phyloP scores from a whole-genome alignment of 2,888 invertebrate genomes.

The Scotopteryx bipunctaria region DNA sequence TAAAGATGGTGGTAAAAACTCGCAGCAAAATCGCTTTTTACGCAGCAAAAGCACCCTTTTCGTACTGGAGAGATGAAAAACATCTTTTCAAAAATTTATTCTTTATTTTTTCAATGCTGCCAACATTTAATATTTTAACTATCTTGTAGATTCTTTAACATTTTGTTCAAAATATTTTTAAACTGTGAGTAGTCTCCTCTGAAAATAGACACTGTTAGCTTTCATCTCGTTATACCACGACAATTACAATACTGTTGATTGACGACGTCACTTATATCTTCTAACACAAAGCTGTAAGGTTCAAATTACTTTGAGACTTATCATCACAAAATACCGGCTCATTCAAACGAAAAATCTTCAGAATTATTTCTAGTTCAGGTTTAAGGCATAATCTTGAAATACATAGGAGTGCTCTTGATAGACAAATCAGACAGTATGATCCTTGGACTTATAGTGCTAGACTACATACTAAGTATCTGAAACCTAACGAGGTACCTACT shows the following conservation, averaged over 20 bases:
- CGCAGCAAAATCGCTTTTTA: too few relatives aligned
- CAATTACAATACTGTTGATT: conserved; percentile 73
- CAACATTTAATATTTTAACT: too few relatives aligned
- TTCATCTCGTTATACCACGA: conserved; percentile 76
- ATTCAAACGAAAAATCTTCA: conserved; percentile 1
- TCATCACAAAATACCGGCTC: conserved; percentile 5
- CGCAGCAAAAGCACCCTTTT: too few relatives aligned
- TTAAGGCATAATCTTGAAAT: neutral
- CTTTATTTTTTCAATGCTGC: too few relatives aligned
- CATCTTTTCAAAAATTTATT: too few relatives aligned
- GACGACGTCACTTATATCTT: conserved; percentile 61
- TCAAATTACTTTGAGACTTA: conserved; percentile 44
- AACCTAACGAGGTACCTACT: too few relatives aligned
- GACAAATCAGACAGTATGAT: neutral
- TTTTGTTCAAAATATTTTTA: conserved; percentile 1
- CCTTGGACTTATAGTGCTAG: too few relatives aligned
- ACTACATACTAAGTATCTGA: too few relatives aligned
- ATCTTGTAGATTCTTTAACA: neutral
- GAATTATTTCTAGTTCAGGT: conserved; percentile 1
- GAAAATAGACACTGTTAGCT: conserved; percentile 70
- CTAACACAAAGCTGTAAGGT: conserved; percentile 60
- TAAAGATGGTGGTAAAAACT: too few relatives aligned
- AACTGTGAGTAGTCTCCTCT: conserved; percentile 34
- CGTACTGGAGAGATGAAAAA: too few relatives aligned
- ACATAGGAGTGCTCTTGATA: neutral